Evolutionary conservation across 2,797 vertebrate genomes (phyloP).

Genomic region (Acanthurus tractus): DNA sequence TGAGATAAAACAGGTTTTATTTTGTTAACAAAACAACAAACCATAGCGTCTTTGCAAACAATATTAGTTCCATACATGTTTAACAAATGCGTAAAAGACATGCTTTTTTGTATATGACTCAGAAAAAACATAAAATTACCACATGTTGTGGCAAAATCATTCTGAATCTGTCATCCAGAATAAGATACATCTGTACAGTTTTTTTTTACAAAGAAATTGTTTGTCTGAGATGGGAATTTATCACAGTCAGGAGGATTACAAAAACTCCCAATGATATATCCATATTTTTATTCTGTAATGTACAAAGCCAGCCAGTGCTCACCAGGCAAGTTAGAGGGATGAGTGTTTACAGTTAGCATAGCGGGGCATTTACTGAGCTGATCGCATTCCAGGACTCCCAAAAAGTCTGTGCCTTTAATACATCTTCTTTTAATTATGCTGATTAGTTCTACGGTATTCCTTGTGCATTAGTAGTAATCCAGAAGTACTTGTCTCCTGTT

Average conservation of each 20-base stretch:
- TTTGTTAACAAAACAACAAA: background rate
- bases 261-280: background rate
- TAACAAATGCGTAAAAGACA: background rate
- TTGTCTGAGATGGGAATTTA: background rate
- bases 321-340: background rate
- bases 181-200: background rate
- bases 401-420: background rate
- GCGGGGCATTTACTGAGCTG: background rate
- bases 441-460: background rate
- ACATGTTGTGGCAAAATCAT: background rate
- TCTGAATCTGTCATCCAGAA: background rate
- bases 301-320: background rate
- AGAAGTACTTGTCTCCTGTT: background rate
- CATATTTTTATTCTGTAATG: background rate
- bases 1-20: background rate
- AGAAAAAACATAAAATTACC: background rate
- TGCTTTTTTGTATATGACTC: background rate
- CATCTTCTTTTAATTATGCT: background rate
- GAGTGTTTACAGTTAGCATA: background rate
- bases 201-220: background rate
- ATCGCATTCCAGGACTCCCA: background rate
- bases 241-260: background rate
- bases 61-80: background rate
- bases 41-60: background rate
- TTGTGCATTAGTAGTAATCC: background rate